These are phyloP conservation scores for Carabus problematicus DNA, from an alignment of 2,888 invertebrate species.

Conservation along the genomic window DNA sequence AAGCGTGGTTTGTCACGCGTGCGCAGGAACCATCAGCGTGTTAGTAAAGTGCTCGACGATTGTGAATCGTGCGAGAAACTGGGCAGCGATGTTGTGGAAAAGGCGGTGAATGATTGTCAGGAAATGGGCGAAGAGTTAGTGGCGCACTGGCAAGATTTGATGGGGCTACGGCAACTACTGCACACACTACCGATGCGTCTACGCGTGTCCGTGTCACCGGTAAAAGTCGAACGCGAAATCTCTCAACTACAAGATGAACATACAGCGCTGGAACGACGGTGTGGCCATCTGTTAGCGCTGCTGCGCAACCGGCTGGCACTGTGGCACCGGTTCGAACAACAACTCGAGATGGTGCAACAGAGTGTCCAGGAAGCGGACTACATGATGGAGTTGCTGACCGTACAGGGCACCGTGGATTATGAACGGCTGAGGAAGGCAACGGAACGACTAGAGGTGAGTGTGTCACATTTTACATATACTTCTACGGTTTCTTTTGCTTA, in stretches of 20 bases:
- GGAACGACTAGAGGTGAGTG: conserved; percentile 81
- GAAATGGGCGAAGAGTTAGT: conserved; percentile 73
- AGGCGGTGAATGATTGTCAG: conserved; percentile 77
- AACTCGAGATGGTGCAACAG: conserved; percentile 80
- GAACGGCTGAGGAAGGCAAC: conserved; percentile 83
- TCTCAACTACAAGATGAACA: conserved; percentile 78
- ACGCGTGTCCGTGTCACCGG: conserved; percentile 78
- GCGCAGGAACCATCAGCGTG: conserved; percentile 71
- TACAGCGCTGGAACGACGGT: conserved; percentile 73
- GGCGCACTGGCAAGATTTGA: conserved; percentile 79
- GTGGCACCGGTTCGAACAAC: conserved; percentile 80
- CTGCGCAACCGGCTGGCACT: conserved; percentile 71
- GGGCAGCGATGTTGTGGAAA: conserved; percentile 79
- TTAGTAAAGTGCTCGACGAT: conserved; percentile 69
- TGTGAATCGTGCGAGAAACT: conserved; percentile 77
- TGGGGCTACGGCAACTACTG: conserved; percentile 75
- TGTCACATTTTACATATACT: neutral
- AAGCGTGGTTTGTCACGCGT: conserved; percentile 75
- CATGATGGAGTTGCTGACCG: conserved; percentile 84
- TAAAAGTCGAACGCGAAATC: conserved; percentile 78
- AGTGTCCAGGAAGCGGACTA: conserved; percentile 86
- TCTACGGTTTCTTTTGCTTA: neutral
- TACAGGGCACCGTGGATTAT: conserved; percentile 85
- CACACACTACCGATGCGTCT: conserved; percentile 80
- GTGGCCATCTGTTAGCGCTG: conserved; percentile 70